Evolutionary conservation across 2,113 vertebrate genomes (phyloP).

Genomic region (Eublepharis macularius): DNA sequence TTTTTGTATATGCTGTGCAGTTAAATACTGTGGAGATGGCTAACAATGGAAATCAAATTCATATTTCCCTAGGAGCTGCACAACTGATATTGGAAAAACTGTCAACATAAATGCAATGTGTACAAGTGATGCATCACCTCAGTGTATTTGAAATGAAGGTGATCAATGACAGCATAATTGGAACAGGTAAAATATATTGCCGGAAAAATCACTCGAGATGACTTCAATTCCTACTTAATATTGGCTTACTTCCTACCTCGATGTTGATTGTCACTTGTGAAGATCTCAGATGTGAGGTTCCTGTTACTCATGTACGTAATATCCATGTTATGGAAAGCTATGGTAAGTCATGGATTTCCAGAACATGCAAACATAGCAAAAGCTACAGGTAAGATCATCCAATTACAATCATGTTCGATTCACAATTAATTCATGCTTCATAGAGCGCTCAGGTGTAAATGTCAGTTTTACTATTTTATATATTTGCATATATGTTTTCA

Average conservation of each 20-base stretch:
- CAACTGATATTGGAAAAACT: neutral
- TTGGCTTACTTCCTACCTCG: neutral
- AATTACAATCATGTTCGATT: neutral
- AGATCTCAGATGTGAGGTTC: neutral
- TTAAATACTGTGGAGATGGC: neutral
- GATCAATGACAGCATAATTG: conserved; percentile 1
- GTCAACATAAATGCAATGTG: neutral
- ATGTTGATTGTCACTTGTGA: neutral
- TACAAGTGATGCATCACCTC: neutral
- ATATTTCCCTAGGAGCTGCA: conserved; percentile 2
- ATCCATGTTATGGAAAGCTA: neutral
- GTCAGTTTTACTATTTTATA: neutral
- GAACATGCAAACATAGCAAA: neutral
- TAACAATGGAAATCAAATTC: neutral
- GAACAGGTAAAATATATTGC: neutral
- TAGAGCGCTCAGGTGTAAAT: neutral
- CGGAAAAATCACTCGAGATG: neutral
- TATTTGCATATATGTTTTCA: neutral
- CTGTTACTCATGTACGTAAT: neutral
- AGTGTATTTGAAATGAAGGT: conserved; percentile 7
- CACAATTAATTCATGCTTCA: neutral
- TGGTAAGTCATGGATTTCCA: neutral
- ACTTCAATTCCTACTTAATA: neutral
- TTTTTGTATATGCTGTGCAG: neutral
- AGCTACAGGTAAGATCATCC: neutral